These are phyloP conservation scores for Ruditapes philippinarum DNA, from an alignment of 1,140 invertebrate genomes.

Conservation along the genomic window DNA sequence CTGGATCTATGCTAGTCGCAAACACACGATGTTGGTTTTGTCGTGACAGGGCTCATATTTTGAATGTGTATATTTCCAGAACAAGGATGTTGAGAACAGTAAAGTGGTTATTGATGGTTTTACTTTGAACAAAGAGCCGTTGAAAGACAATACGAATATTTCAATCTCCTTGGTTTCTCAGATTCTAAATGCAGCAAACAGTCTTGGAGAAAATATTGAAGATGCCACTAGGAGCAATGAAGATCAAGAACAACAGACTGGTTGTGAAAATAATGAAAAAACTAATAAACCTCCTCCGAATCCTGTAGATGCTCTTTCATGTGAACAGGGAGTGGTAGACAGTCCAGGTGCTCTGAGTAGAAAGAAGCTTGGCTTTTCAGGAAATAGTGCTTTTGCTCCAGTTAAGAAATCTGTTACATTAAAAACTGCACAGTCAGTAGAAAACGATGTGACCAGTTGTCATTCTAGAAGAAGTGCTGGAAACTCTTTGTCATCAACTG, in stretches of 20 bases:
- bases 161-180: constrained; percentile 27
- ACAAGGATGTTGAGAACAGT: neutral
- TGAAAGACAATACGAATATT: neutral
- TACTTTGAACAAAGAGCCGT: neutral
- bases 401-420: neutral
- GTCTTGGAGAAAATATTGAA: neutral
- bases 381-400: constrained; percentile 62
- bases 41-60: too few species aligned
- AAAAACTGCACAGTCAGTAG: neutral
- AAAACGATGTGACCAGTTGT: neutral
- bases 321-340: neutral
- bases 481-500: neutral
- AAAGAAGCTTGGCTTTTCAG: constrained; percentile 49
- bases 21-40: too few species aligned
- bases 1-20: too few species aligned
- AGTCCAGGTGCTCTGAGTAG: constrained; percentile 42
- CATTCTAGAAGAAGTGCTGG: neutral
- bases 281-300: neutral
- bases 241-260: neutral
- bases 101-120: neutral
- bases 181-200: constrained; percentile 10
- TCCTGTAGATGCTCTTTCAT: neutral
- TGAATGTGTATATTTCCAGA: neutral
- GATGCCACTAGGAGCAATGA: neutral
- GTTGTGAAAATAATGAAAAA: constrained; percentile 8